Evolutionary conservation across 2,888 invertebrate species (phyloP), one percentile per base, ranked within the genome.

Genomic region (Oscheius onirici): DNA sequence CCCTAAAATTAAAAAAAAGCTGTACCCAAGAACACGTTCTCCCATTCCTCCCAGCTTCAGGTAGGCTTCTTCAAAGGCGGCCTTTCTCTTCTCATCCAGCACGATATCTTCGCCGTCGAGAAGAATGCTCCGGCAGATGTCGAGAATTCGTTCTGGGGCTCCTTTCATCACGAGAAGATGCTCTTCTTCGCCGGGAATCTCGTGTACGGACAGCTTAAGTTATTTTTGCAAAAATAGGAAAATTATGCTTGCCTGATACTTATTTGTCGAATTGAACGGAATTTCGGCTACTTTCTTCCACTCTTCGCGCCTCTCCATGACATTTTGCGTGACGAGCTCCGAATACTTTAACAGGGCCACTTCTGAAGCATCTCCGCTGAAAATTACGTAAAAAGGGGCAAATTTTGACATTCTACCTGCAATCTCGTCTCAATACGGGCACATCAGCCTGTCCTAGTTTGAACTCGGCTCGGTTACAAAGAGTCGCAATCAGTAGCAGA

Each of bases 381-480:
- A n/a, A n/a, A n/a, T n/a, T n/a, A n/a, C n/a, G n/a, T n/a, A n/a
- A n/a, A n/a, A n/a, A n/a, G n/a, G n/a, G n/a, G n/a, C n/a, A n/a
- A n/a, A n/a, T n/a, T n/a, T n/a, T n/a, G n/a, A n/a, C n/a, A n/a
- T n/a, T n/a, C n/a, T n/a, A n/a, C n/a, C n/a, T n/a, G 67, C 92
- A 90, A 83, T 91, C 91, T 78, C 91, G 88, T 41, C 83, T 78
- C 63, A 84, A 79, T 54, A 87, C 71, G 46, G 87, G 87, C 15
- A 84, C 78, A 58, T 83, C 84, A 55, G 76, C 73, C 80, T 82
- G 88, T 67, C 76, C 77, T 17, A 68, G 60, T 89, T 97, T 97
- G 91, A 99, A 99, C 89, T 97, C 97, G 82, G 99, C 97, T 83
- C 97, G 66, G 90, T 97, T 99, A 91, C 99, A 99, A 74, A 99